phyloP scores from a whole-genome alignment of 2,113 vertebrate genomes.

The Sinosuthora webbiana region DNA sequence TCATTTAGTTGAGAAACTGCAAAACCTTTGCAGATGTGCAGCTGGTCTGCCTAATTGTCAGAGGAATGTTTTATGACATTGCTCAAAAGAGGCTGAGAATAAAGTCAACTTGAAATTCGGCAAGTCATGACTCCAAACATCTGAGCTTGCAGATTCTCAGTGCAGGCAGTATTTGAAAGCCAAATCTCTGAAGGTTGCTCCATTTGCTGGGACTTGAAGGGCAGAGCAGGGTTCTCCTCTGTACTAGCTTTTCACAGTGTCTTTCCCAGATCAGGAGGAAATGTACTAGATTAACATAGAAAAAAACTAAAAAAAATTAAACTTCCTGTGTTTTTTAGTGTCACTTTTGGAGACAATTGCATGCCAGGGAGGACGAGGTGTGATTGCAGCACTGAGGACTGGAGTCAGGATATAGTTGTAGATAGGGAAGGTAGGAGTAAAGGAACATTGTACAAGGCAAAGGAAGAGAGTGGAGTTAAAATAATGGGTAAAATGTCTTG shows the following conservation, averaged over 20 bases:
- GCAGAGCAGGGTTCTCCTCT: neutral
- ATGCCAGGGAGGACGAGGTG: neutral
- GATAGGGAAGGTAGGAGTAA: neutral
- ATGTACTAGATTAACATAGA: neutral
- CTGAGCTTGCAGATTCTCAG: slow-evolving; percentile 21
- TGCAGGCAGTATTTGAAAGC: neutral
- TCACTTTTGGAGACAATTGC: neutral
- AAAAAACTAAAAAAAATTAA: neutral
- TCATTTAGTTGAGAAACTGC: neutral
- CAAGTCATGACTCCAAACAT: neutral
- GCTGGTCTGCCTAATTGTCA: neutral
- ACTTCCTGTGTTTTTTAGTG: neutral
- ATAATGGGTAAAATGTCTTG: neutral
- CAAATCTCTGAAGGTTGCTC: neutral
- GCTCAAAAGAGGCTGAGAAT: neutral
- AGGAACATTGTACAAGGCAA: neutral
- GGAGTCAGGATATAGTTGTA: neutral
- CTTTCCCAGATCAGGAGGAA: neutral
- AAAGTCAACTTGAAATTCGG: neutral
- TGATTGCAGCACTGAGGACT: neutral
- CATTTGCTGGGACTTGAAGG: neutral
- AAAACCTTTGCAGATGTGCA: neutral
- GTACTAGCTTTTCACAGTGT: neutral
- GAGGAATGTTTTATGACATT: neutral
- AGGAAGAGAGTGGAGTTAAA: neutral